Percentiles rank a stretch among this genome's conserved stretches.
phyloP scores from a whole-genome alignment of 1,140 invertebrate species.

The Drosophila gunungcola region DNA sequence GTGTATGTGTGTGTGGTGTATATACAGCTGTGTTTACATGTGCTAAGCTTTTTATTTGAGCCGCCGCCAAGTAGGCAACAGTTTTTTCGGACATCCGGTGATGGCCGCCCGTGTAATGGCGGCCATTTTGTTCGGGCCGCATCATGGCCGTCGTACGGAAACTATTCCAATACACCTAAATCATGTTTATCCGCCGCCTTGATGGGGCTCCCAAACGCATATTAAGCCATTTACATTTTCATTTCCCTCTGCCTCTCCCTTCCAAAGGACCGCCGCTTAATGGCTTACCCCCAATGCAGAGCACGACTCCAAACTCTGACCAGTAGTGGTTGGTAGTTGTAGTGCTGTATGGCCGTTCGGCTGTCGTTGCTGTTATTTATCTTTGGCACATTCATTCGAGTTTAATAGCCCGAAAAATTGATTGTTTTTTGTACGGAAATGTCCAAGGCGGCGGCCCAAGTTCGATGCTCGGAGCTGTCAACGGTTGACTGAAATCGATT shows the following conservation, averaged over 20 bases:
- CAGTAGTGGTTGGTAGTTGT: constrained; percentile 58
- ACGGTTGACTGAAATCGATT: constrained; percentile 73
- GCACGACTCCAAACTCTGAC: constrained; percentile 17
- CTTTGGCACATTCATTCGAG: constrained; percentile 84
- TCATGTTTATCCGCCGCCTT: constrained; percentile 76
- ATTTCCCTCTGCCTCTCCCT: constrained; percentile 38
- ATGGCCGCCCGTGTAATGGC: constrained; percentile 45
- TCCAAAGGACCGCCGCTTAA: constrained; percentile 21
- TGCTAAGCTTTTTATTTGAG: constrained; percentile 44
- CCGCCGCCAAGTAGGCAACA: constrained; percentile 65
- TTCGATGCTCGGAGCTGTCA: constrained; percentile 49
- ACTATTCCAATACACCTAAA: constrained; percentile 82
- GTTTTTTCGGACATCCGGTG: constrained; percentile 43
- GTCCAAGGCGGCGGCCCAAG: constrained; percentile 43
- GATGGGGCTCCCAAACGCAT: constrained; percentile 68
- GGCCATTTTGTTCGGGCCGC: constrained; percentile 43
- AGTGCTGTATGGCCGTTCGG: constrained; percentile 66
- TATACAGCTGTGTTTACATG: constrained; percentile 53
- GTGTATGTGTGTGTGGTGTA: constrained; percentile 32
- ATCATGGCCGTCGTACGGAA: constrained; percentile 32
- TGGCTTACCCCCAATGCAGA: constrained; percentile 20
- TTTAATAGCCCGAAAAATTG: constrained; percentile 85
- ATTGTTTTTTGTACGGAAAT: constrained; percentile 83
- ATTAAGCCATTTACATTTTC: constrained; percentile 81
- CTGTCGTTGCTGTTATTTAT: constrained; percentile 83